These are phyloP conservation scores for Lates calcarifer DNA, from an alignment of 2,113 vertebrate genomes.

Conservation along the genomic window DNA sequence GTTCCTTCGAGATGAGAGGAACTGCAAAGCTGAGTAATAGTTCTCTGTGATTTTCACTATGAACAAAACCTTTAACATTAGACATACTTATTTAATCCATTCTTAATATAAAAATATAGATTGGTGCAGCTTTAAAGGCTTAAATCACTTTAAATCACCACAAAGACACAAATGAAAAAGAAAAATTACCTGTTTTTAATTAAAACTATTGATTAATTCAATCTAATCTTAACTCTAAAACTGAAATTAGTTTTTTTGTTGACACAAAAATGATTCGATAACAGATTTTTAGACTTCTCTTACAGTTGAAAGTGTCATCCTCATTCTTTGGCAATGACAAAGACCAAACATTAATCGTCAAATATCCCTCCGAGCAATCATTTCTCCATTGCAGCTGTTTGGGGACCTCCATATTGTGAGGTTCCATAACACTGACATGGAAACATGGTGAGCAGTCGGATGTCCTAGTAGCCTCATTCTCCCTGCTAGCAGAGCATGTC, in stretches of 20 bases:
- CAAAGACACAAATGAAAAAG: neutral
- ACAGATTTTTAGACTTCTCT: neutral
- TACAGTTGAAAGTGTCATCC: neutral
- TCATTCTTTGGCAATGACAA: slow-evolving; percentile 32
- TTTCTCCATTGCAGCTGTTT: slow-evolving; percentile 88
- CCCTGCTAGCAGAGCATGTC: slow-evolving; percentile 96
- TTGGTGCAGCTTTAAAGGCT: neutral
- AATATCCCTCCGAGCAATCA: slow-evolving; percentile 77
- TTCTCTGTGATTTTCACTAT: neutral
- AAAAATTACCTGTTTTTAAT: neutral
- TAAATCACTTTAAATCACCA: neutral
- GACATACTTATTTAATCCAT: neutral
- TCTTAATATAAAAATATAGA: neutral
- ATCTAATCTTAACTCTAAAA: neutral
- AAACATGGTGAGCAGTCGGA: slow-evolving; percentile 65
- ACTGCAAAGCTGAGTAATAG: neutral
- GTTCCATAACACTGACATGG: slow-evolving; percentile 85
- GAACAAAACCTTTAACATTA: neutral
- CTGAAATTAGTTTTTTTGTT: neutral
- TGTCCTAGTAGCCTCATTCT: slow-evolving; percentile 97
- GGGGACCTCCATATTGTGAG: slow-evolving; percentile 85
- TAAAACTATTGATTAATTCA: neutral
- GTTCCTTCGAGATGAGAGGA: neutral
- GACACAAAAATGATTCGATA: neutral
- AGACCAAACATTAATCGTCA: slow-evolving; percentile 81